Base-by-base conservation (phyloP, 2,888 invertebrate species). In the Molanna angustata region DNA sequence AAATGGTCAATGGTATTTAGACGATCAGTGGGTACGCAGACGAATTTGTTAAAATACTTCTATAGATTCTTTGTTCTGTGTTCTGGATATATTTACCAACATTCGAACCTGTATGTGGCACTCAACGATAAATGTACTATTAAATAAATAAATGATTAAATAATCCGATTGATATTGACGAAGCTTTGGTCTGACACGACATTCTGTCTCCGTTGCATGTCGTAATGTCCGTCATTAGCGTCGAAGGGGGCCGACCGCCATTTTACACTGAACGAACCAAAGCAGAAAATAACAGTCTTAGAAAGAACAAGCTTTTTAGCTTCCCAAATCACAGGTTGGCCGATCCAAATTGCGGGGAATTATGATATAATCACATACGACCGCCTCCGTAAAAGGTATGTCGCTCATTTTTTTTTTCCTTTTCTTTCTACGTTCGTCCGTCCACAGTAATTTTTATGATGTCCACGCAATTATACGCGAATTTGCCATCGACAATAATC, bases 271-370 rank as follows among this genome's bases (percentile, higher is more conserved):
- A 52, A 56, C 49, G 52, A 39, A 16, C 47, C 52, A 40, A 51
- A 52, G 35, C 56, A 49, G 49, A 53, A 57, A 57, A 57, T 57
- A 53, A 57, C 56, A 49, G 56, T 54, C 56, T 49, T 57, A 50
- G 41, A 46, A 53, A 54, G 56, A 57, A 57, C 56, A 50, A 57
- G 56, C 56, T 57, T 57, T 57, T 57, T 54, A 57, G 56, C 50
- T 41, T 19, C 48, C 56, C 56, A 57, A 57, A 57, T 57, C 56
- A 57, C 48, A 53, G 53, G 53, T 50, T 57, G 49, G 53, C 50
- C 50, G n/a, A 35, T 16, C 37, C 21, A 57, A 57, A 57, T 57
- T 57, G 50, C 43, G 32, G 53, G 47, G 53, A 53, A 57, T 57
- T 54, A 57, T 39, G 42, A 44, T 48, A 53, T 57, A 57, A 57